Evolutionary conservation across 2,113 vertebrate genomes (phyloP).

Genomic region (Penelope pileata): DNA sequence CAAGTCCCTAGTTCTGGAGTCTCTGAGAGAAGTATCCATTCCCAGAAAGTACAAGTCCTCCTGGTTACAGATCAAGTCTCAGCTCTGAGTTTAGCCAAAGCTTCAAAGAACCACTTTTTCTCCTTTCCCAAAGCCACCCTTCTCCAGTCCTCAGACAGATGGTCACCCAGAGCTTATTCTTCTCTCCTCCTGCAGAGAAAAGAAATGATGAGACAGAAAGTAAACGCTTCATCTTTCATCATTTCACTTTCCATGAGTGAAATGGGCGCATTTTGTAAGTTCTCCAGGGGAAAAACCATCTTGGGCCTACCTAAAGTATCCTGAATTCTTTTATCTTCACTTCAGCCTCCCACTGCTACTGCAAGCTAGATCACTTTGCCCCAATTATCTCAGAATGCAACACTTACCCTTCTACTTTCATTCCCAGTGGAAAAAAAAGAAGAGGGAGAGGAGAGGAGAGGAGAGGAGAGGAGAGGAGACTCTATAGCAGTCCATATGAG

Average conservation of each 20-base stretch:
- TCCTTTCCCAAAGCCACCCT: not conserved
- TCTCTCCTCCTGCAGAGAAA: not conserved
- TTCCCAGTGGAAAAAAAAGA: not conserved
- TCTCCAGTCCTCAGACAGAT: not conserved
- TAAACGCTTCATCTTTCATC: not conserved
- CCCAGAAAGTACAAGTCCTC: not conserved
- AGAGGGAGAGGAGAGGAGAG: rapidly evolving
- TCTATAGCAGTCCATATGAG: not conserved
- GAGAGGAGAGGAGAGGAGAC: too few relatives aligned
- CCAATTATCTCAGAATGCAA: not conserved
- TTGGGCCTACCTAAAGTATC: not conserved
- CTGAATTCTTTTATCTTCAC: not conserved
- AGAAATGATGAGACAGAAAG: not conserved
- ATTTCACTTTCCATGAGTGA: not conserved
- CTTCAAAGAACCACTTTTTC: not conserved
- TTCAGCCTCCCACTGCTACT: not conserved
- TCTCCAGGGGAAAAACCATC: not conserved
- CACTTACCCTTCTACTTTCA: not conserved
- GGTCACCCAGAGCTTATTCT: not conserved
- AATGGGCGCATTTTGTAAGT: not conserved
- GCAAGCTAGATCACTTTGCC: not conserved
- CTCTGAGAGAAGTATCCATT: not conserved
- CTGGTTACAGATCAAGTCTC: not conserved
- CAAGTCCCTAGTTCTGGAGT: not conserved
- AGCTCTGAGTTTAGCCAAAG: not conserved